Conservation (phyloP, 2,888 invertebrate species). For the Syrista parreyssii region DNA sequence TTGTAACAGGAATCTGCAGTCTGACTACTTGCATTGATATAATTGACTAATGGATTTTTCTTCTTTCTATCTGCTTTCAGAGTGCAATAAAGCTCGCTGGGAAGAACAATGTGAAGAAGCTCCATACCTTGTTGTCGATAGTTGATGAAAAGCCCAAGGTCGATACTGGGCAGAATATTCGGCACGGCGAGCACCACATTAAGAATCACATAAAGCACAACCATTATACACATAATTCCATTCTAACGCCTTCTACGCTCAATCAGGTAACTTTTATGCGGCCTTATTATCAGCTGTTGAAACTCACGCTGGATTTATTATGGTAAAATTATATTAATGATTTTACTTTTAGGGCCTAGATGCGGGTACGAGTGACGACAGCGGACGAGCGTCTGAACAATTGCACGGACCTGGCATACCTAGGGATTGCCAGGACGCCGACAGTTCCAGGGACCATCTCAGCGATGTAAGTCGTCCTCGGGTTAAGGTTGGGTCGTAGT, state of each 20-base stretch:
- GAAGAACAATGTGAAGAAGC: constrained; percentile 71
- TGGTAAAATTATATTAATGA: constrained; percentile 7
- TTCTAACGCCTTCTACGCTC: constrained; percentile 63
- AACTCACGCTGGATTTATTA: neutral
- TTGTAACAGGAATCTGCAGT: neutral
- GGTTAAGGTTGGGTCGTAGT: neutral
- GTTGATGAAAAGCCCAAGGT: constrained; percentile 71
- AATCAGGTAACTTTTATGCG: constrained; percentile 54
- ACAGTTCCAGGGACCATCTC: constrained; percentile 85
- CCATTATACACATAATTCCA: constrained; percentile 65
- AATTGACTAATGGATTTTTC: neutral
- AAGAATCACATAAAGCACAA: constrained; percentile 65
- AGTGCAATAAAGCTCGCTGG: constrained; percentile 72
- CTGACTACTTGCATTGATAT: neutral
- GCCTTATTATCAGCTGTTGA: neutral
- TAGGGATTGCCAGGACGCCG: constrained; percentile 75
- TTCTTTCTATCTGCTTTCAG: constrained; percentile 50
- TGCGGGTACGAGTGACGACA: constrained; percentile 87
- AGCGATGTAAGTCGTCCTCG: constrained; percentile 78
- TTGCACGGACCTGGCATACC: constrained; percentile 76
- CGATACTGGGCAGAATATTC: constrained; percentile 69
- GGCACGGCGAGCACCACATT: constrained; percentile 65
- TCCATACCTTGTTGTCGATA: constrained; percentile 69
- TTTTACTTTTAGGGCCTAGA: constrained; percentile 75
- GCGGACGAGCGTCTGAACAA: constrained; percentile 84